Base-by-base conservation (phyloP, 2,888 invertebrate species). In the Drosophila macrothrix region DNA sequence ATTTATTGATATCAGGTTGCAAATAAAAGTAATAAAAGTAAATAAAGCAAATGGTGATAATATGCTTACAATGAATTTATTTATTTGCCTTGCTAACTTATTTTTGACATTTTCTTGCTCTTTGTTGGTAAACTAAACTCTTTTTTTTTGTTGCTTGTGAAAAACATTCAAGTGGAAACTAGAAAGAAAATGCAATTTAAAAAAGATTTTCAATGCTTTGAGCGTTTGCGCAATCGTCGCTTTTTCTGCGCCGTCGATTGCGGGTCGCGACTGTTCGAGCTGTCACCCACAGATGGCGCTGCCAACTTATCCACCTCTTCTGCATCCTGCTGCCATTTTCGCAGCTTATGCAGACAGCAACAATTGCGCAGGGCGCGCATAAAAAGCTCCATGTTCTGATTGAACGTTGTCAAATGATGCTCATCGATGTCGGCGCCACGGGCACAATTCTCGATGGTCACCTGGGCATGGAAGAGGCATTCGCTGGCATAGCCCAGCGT, bases 401-500 rank as follows among this genome's bases (percentile, higher is more conserved):
- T 80, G 33, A 91, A 91, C 4, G 71, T 73, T 19, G 67, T 59
- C 33, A 83, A 67, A 29, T 65, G 50, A 12, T 62, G 37, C 10
- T 46, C 31, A n/a, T 67, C 43, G n/a, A 80, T 73, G n/a, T 28
- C 53, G 3, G 3, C 16, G 28, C 73, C 61, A 1, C 54, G 58
- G 2, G 50, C 67, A 46, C 76, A 78, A 29, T 65, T 63, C 14
- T 85, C 79, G 19, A 89, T 76, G 33, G 82, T 60, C 35, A 78
- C 39, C 52, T 89, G 89, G 6, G 91, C 91, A n/a, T 79, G 71
- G 31, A 76, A 56, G 46, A 91, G 84, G 60, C 91, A 90, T 33
- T 91, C 91, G 64, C 83, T 82, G 68, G 92, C 92, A 69, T 68
- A 78, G 31, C 82, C 82, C 16, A 92, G 75, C 2, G 91, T 82